Percentiles rank a stretch among this genome's conserved stretches.
phyloP scores from a whole-genome alignment of 2,113 vertebrate genomes.

The Misgurnus mizolepis region DNA sequence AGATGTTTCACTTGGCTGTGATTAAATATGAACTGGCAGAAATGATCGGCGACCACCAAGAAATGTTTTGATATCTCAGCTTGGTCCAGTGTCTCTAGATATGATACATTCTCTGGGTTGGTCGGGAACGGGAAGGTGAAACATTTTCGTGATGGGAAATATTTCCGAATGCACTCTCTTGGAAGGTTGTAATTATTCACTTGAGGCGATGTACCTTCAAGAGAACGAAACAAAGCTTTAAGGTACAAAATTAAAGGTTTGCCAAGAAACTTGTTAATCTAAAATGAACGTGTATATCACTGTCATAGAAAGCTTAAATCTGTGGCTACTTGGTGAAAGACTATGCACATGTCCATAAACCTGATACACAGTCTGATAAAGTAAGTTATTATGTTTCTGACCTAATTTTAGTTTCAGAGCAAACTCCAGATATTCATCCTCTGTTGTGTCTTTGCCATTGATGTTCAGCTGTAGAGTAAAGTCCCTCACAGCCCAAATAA shows the following conservation, averaged over 20 bases:
- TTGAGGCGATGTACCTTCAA: not conserved
- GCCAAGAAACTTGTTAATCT: not conserved
- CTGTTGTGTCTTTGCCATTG: conserved; percentile 53
- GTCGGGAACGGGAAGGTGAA: conserved; percentile 54
- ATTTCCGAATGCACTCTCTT: not conserved
- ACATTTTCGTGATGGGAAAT: conserved; percentile 55
- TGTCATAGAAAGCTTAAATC: not conserved
- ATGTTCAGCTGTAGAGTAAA: conserved; percentile 61
- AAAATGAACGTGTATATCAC: not conserved
- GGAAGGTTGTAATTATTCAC: conserved; percentile 42
- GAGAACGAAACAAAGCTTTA: too few relatives aligned
- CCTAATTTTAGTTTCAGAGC: conserved; percentile 54
- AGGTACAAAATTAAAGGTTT: not conserved
- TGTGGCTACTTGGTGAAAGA: too few relatives aligned
- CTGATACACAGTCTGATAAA: too few relatives aligned
- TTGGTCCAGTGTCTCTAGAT: conserved; percentile 33
- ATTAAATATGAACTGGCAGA: conserved; percentile 54
- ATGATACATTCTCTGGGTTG: conserved; percentile 27
- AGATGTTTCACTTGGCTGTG: conserved; percentile 51
- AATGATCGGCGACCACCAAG: conserved; percentile 38
- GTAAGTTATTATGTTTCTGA: too few relatives aligned
- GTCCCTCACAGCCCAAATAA: conserved; percentile 67
- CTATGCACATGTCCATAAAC: too few relatives aligned
- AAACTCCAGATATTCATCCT: conserved; percentile 67
- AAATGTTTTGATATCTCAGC: conserved; percentile 46